Conservation (phyloP, 2,113 vertebrate species). For the Charina bottae region DNA sequence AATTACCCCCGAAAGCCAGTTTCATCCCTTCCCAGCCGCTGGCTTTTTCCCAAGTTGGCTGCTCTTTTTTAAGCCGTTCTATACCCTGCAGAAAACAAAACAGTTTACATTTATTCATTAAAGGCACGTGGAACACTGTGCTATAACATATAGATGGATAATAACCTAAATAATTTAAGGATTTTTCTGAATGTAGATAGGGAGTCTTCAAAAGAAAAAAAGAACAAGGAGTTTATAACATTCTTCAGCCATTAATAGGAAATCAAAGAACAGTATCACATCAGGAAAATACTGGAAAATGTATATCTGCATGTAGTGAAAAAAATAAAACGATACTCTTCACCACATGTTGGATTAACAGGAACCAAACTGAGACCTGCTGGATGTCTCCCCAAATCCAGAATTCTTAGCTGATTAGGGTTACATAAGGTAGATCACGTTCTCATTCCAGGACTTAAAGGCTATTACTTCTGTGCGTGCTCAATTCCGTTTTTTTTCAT, state of each 20-base stretch:
- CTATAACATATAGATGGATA: neutral
- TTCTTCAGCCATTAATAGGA: neutral
- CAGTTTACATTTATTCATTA: conserved; percentile 31
- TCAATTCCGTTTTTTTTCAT: neutral
- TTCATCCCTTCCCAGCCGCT: conserved; percentile 81
- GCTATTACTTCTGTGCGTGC: neutral
- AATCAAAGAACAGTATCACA: neutral
- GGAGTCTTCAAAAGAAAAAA: neutral
- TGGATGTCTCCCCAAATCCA: neutral
- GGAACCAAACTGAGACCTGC: neutral
- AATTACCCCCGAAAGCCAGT: conserved; percentile 81
- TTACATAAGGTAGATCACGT: neutral
- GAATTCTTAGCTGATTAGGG: neutral
- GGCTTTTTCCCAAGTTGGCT: conserved; percentile 80
- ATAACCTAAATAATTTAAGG: neutral
- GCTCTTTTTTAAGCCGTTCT: conserved; percentile 89
- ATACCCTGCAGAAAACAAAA: conserved; percentile 83
- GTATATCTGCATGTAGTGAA: neutral
- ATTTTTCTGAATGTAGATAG: neutral
- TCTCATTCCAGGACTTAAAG: neutral
- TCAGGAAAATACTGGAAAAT: neutral
- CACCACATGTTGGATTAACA: neutral
- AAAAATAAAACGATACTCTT: neutral
- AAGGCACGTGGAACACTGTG: neutral
- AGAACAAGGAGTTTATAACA: neutral